Percentiles rank a stretch among this genome's conserved stretches.
Conservation (phyloP, 2,888 invertebrate species). For the Belgica antarctica region DNA sequence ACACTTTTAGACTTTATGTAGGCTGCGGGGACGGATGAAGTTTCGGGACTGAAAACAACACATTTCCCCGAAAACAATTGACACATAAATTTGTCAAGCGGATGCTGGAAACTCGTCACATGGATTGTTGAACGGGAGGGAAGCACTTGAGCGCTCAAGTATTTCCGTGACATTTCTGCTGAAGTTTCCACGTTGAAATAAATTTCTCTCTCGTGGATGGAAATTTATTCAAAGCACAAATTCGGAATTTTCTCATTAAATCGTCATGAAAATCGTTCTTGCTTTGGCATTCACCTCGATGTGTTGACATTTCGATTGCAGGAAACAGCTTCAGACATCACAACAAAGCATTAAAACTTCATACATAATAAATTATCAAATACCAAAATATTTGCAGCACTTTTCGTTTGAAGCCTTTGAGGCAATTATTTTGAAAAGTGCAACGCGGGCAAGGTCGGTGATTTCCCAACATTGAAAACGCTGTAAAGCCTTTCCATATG, state of each 20-base stretch:
- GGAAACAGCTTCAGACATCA: not conserved
- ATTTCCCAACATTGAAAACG: too few relatives aligned
- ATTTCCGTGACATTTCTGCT: not conserved
- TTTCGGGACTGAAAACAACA: too few relatives aligned
- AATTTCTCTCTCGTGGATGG: not conserved
- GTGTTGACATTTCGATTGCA: not conserved
- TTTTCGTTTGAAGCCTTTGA: not conserved
- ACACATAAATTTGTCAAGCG: not conserved
- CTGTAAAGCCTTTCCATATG: too few relatives aligned
- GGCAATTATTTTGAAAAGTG: not conserved
- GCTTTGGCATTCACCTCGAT: not conserved
- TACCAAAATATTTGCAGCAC: slow-evolving; percentile 3
- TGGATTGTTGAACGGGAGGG: not conserved
- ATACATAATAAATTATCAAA: slow-evolving; percentile 6
- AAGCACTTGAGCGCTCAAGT: not conserved
- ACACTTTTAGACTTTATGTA: too few relatives aligned
- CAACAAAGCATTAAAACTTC: not conserved
- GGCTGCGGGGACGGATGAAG: too few relatives aligned
- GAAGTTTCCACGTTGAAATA: not conserved
- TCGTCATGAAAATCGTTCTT: slow-evolving; percentile 16
- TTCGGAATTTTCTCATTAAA: slow-evolving; percentile 27
- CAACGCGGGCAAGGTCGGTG: too few relatives aligned
- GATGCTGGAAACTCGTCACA: not conserved
- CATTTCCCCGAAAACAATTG: slow-evolving; percentile 21
- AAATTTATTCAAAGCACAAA: slow-evolving; percentile 9